phyloP scores from a whole-genome alignment of 1,140 invertebrate genomes.

The Dreissena rostriformis region DNA sequence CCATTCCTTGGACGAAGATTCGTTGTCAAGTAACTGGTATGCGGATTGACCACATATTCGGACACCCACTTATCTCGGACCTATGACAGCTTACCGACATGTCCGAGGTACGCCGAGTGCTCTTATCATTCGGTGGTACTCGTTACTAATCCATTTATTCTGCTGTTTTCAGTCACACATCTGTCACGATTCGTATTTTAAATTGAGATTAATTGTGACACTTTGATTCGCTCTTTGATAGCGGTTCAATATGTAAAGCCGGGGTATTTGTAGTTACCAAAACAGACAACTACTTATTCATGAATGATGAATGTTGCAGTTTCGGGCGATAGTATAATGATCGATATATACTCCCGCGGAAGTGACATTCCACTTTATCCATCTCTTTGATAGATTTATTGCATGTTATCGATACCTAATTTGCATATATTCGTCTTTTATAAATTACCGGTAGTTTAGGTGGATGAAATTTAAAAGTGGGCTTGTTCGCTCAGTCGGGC shows the following conservation, averaged over 20 bases:
- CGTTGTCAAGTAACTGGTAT: neutral
- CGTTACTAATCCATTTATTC: neutral
- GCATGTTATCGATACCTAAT: no score
- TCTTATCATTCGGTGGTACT: neutral
- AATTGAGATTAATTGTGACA: slow-evolving; percentile 5
- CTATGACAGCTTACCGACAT: neutral
- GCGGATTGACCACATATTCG: neutral
- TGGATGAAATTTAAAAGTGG: no score
- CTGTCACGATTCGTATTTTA: slow-evolving; percentile 9
- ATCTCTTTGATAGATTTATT: no score
- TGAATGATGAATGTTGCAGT: no score
- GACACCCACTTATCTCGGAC: neutral
- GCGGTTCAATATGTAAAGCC: neutral
- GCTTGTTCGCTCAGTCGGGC: no score
- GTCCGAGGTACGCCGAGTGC: neutral
- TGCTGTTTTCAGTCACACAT: neutral
- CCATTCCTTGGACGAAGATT: neutral
- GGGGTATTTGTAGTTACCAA: neutral
- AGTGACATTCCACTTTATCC: no score
- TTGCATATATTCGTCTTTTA: no score
- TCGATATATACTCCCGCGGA: no score
- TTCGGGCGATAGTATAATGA: no score
- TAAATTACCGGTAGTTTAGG: no score
- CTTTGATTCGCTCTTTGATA: neutral
- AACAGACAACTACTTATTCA: neutral